Percentiles rank a stretch among this genome's conserved stretches.
Evolutionary conservation across 2,113 vertebrate genomes (phyloP).

Genomic region (Neodon shergylaensis): DNA sequence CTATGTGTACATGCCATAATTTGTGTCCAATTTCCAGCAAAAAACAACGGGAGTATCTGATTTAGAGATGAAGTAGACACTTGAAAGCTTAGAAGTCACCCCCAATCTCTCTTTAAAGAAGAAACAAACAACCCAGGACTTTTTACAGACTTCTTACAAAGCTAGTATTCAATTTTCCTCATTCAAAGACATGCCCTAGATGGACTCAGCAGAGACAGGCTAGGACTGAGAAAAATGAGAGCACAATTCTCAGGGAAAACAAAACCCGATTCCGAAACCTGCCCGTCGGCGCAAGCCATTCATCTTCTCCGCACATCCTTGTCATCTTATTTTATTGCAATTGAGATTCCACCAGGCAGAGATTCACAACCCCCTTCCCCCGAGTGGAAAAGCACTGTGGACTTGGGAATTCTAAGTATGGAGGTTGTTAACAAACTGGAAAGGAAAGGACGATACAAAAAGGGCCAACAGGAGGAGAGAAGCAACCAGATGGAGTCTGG

Average conservation of each 20-base stretch:
- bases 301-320: constrained; percentile 67
- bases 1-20: background rate
- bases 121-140: background rate
- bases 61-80: constrained; percentile 1
- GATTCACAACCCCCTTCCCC: constrained; percentile 2
- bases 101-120: background rate
- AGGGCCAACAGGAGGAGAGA: background rate
- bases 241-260: constrained; percentile 66
- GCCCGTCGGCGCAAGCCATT: constrained; percentile 77
- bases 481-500: background rate
- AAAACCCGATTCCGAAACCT: constrained; percentile 77
- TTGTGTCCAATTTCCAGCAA: background rate
- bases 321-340: constrained; percentile 73
- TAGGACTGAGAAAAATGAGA: constrained; percentile 79
- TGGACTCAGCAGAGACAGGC: constrained; percentile 67
- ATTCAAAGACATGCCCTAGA: constrained; percentile 66
- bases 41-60: background rate
- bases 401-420: background rate
- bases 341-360: constrained; percentile 54
- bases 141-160: constrained; percentile 58
- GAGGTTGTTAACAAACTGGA: constrained; percentile 24
- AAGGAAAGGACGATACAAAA: constrained; percentile 1
- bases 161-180: constrained; percentile 70
- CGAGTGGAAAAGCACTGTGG: background rate
- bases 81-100: constrained; percentile 4